Base-by-base conservation (phyloP, 2,888 invertebrate genomes). In the Thelaira solivaga region DNA sequence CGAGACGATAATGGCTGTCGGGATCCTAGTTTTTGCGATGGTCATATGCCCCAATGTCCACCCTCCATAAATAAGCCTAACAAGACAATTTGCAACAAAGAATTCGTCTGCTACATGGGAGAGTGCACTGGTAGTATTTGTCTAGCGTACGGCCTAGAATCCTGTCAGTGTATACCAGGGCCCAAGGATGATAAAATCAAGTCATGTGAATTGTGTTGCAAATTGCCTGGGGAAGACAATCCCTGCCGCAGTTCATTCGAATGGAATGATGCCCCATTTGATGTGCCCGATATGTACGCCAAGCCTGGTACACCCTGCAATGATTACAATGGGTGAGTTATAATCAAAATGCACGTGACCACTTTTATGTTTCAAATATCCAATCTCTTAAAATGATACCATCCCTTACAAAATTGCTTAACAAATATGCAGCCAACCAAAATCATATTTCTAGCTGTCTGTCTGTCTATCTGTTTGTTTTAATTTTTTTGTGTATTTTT, bases 101-200 rank as follows among this genome's bases (percentile, higher is more conserved):
- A 97, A 88, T 97, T 98, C 85, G 97, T 99, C 71, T 99, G 99
- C 89, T 97, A 95, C 86, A 96, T 96, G 94, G 98, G 98, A 57
- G 89, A 97, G 89, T 99, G 99, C 87, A 97, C 97, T 0, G 98
- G 97, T 1, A 98, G 98, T n/a, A 97, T 99, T 86, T 99, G 99
- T 90, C 91, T 97, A 83, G 96, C 96, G 4, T 98, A 98, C 87
- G 97, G 97, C 10, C 91, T 99, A 89, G 96, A 97, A 90, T 98
- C 98, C 36, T 99, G 99, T 86, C 97, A 97, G 88, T 97, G 97
- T 88, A 93, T 94, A 82, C 93, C 96, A 5, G 93, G 93, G 34
- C 92, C 93, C 55, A 93, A 92, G 83, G 96, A 97, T 86, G 92
- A 93, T 83, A 92, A 94, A 80, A 95, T 95, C 29, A 95, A 97